Conservation (phyloP, 1,140 invertebrate genomes). For the Penaeus indicus region DNA sequence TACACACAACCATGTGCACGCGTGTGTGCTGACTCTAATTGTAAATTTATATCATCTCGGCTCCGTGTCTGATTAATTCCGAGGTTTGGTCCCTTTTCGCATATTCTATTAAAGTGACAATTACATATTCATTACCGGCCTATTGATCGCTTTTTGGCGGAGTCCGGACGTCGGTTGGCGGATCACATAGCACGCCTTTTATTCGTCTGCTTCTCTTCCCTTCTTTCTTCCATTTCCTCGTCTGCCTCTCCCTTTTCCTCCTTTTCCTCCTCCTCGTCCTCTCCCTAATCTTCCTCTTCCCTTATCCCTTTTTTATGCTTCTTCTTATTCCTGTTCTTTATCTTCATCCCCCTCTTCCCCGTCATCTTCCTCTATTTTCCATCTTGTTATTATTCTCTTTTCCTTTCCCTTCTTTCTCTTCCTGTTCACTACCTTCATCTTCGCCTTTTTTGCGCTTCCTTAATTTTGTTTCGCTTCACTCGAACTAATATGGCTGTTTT, state of each 20-base stretch:
- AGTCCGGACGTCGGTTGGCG: too few relatives aligned
- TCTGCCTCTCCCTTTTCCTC: too few relatives aligned
- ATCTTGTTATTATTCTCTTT: neutral
- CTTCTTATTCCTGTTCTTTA: neutral
- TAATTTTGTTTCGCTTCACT: neutral
- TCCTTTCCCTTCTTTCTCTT: too few relatives aligned
- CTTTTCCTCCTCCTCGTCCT: neutral
- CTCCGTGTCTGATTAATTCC: too few relatives aligned
- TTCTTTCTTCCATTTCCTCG: too few relatives aligned
- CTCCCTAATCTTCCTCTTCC: neutral
- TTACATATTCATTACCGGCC: too few relatives aligned
- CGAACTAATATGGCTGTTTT: neutral
- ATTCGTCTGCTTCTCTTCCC: neutral
- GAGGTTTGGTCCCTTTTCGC: too few relatives aligned
- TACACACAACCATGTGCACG: too few relatives aligned
- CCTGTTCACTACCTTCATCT: neutral
- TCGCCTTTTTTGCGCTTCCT: neutral
- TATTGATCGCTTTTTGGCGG: too few relatives aligned
- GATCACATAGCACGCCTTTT: neutral
- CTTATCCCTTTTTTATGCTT: neutral
- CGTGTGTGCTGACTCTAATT: too few relatives aligned
- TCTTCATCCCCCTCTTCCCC: neutral
- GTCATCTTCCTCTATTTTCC: neutral
- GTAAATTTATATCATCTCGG: too few relatives aligned
- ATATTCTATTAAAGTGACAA: too few relatives aligned